Conservation (phyloP, 2,797 vertebrate species). For the Notoglanidium macrostoma region DNA sequence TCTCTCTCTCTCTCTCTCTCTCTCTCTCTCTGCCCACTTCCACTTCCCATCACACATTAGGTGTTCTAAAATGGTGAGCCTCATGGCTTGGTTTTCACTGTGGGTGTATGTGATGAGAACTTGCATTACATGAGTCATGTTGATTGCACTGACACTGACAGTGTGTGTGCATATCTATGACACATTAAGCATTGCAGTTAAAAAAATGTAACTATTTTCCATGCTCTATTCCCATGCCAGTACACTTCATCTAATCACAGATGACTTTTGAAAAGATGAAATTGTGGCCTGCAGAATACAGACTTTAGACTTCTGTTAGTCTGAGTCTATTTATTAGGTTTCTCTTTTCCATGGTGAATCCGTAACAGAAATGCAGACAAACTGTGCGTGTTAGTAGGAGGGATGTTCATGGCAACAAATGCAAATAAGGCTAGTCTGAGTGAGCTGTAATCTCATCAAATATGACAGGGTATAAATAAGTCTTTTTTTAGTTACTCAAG, state of each 20-base stretch:
- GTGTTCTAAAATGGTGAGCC: conserved; percentile 40
- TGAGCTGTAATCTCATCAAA: conserved; percentile 15
- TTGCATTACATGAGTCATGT: conserved; percentile 35
- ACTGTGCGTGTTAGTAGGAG: neutral
- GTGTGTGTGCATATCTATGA: conserved; percentile 6
- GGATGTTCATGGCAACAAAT: neutral
- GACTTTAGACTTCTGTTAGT: neutral
- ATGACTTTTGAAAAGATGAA: neutral
- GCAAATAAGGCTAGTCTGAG: neutral
- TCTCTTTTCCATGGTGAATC: neutral
- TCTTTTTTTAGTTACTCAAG: neutral
- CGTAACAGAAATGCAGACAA: conserved; percentile 13
- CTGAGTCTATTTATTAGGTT: neutral
- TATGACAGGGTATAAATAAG: conserved; percentile 29
- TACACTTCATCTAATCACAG: neutral
- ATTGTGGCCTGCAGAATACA: neutral
- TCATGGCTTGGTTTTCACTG: conserved; percentile 27
- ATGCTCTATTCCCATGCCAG: neutral
- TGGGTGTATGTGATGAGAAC: conserved; percentile 44
- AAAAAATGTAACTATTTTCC: neutral
- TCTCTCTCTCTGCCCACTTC: conserved; percentile 17
- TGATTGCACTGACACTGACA: conserved; percentile 9
- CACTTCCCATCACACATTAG: conserved; percentile 35
- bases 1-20: neutral
- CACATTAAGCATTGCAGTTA: conserved; percentile 2